phyloP scores from a whole-genome alignment of 2,113 vertebrate species.

The Bos javanicus region DNA sequence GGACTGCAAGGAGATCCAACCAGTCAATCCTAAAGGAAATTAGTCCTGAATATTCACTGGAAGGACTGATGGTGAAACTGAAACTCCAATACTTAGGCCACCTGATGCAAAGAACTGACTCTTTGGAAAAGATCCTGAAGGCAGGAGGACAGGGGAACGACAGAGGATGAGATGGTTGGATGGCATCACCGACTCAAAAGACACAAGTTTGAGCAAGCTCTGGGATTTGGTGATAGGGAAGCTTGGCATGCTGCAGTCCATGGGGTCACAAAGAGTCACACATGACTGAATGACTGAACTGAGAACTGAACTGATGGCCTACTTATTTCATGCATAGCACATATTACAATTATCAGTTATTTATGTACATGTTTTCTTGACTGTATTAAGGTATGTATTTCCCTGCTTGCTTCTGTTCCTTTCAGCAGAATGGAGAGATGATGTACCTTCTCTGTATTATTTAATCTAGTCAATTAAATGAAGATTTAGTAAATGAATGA shows the following conservation, averaged over 20 bases:
- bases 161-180: neutral
- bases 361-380: neutral
- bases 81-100: neutral
- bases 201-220: neutral
- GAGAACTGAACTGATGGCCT: neutral
- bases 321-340: neutral
- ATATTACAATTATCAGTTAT: neutral
- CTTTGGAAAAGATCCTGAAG: neutral
- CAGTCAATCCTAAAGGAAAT: neutral
- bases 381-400: neutral
- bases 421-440: neutral
- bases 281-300: neutral
- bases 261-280: neutral
- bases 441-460: neutral
- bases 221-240: neutral
- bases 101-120: neutral
- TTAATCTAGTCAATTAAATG: neutral
- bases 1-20: neutral
- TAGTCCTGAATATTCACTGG: neutral
- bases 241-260: neutral
- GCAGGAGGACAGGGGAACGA: neutral
- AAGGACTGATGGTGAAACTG: neutral
- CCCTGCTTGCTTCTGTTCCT: neutral
- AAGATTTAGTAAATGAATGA: neutral
- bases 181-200: neutral